These are phyloP conservation scores for Aulostomus chinensis DNA, from an alignment of 2,797 vertebrate genomes.

Conservation along the genomic window DNA sequence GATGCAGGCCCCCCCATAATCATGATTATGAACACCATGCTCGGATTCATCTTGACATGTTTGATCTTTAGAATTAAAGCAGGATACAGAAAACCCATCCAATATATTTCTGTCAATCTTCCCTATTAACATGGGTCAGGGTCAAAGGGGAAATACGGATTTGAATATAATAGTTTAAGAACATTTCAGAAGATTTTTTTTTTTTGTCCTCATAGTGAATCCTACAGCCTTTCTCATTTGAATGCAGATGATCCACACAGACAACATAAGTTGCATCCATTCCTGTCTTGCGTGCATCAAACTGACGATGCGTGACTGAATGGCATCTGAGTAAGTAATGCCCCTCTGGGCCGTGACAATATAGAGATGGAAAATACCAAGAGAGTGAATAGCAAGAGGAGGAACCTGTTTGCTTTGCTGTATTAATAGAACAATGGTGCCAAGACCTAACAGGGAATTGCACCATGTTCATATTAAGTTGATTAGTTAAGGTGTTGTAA, in stretches of 20 bases:
- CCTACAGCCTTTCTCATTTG: background rate
- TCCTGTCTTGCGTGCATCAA: constrained; percentile 7
- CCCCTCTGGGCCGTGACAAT: background rate
- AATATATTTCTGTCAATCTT: constrained; percentile 5
- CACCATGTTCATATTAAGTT: background rate
- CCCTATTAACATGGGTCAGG: background rate
- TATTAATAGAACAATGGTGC: background rate
- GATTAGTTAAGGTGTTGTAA: background rate
- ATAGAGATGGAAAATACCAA: constrained; percentile 12
- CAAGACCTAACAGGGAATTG: background rate
- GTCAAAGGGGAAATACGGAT: background rate
- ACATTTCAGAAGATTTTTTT: constrained; percentile 1
- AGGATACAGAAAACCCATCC: background rate
- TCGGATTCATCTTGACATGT: constrained; percentile 5
- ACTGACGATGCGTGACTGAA: constrained; percentile 12
- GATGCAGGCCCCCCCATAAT: constrained; percentile 4
- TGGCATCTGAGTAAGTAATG: constrained; percentile 3
- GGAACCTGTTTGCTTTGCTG: constrained; percentile 1
- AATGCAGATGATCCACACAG: background rate
- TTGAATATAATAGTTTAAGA: background rate
- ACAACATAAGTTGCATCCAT: background rate
- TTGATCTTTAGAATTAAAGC: background rate
- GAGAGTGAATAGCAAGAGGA: background rate
- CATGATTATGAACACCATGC: constrained; percentile 10
- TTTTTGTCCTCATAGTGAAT: background rate